A percentile compares a stretch with the other conserved stretches of the same genome.
phyloP scores from a whole-genome alignment of 1,140 invertebrate genomes.

The Eriosoma lanigerum region DNA sequence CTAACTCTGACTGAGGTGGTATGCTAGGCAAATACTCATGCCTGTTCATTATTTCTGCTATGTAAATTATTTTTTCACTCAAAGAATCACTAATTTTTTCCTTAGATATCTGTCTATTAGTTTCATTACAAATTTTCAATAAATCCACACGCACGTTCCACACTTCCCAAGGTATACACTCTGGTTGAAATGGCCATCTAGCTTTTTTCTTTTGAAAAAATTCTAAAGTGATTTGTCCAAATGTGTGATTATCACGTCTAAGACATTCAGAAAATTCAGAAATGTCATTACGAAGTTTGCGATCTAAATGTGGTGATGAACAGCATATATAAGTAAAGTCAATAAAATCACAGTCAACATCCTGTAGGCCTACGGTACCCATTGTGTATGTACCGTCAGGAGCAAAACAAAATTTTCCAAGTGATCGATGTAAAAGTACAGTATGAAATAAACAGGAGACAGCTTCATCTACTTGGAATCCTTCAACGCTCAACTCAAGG shows the following conservation, averaged over 20 bases:
- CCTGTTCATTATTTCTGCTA: constrained; percentile 92
- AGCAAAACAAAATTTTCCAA: constrained; percentile 94
- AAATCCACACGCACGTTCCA: constrained; percentile 92
- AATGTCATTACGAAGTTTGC: constrained; percentile 77
- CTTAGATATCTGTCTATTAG: constrained; percentile 82
- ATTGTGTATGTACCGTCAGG: constrained; percentile 92
- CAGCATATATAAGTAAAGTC: constrained; percentile 96
- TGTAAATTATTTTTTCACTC: constrained; percentile 88
- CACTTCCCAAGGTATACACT: constrained; percentile 95
- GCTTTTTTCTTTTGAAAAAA: constrained; percentile 91
- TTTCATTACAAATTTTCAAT: constrained; percentile 80
- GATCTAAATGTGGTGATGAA: constrained; percentile 76
- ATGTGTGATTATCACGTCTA: constrained; percentile 70
- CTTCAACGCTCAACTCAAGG: constrained; percentile 85
- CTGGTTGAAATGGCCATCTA: constrained; percentile 81
- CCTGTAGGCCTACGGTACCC: constrained; percentile 90
- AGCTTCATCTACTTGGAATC: constrained; percentile 91
- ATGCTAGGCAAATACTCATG: constrained; percentile 95
- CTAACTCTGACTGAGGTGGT: constrained; percentile 87
- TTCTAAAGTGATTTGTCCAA: constrained; percentile 88
- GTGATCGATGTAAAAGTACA: constrained; percentile 88
- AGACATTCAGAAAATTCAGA: constrained; percentile 83
- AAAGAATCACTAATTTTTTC: constrained; percentile 89
- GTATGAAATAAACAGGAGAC: constrained; percentile 93
- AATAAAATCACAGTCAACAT: constrained; percentile 96